These are phyloP conservation scores for Trididemnum nubilum DNA, from an alignment of 23 tunicate species.

Conservation along the genomic window DNA sequence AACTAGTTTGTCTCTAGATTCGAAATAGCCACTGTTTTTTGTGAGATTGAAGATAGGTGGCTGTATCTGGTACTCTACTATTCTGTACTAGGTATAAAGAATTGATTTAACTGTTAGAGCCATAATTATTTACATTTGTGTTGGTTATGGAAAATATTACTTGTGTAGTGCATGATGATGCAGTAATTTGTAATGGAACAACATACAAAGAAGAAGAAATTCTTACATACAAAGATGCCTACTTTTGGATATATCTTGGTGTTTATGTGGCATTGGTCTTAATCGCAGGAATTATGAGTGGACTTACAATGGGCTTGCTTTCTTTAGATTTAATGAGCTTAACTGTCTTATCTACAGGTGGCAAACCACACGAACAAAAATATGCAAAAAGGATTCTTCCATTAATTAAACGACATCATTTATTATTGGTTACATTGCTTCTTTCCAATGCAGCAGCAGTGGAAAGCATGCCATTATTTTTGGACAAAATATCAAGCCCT, in stretches of 20 bases:
- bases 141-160: slow-evolving; percentile 33
- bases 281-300: slow-evolving; percentile 89
- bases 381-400: slow-evolving; percentile 86
- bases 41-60: too few relatives aligned
- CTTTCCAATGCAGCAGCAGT: slow-evolving; percentile 96
- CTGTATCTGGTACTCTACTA: too few relatives aligned
- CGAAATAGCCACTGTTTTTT: too few relatives aligned
- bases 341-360: slow-evolving; percentile 66
- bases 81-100: too few relatives aligned
- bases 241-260: slow-evolving; percentile 88
- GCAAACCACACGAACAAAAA: slow-evolving; percentile 79
- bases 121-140: too few relatives aligned
- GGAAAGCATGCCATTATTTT: slow-evolving; percentile 94
- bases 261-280: slow-evolving; percentile 76
- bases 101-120: too few relatives aligned
- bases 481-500: slow-evolving; percentile 88
- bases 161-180: too few relatives aligned
- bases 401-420: slow-evolving; percentile 81
- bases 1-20: too few relatives aligned
- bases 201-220: slow-evolving; percentile 44
- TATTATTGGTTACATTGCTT: slow-evolving; percentile 77
- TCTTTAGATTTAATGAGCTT: slow-evolving; percentile 87
- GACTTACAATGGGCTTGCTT: slow-evolving; percentile 90
- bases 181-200: slow-evolving; percentile 70
- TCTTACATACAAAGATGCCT: slow-evolving; percentile 43